These are phyloP conservation scores for Drosophila melanosoma DNA, from an alignment of 2,888 invertebrate genomes.

Conservation along the genomic window DNA sequence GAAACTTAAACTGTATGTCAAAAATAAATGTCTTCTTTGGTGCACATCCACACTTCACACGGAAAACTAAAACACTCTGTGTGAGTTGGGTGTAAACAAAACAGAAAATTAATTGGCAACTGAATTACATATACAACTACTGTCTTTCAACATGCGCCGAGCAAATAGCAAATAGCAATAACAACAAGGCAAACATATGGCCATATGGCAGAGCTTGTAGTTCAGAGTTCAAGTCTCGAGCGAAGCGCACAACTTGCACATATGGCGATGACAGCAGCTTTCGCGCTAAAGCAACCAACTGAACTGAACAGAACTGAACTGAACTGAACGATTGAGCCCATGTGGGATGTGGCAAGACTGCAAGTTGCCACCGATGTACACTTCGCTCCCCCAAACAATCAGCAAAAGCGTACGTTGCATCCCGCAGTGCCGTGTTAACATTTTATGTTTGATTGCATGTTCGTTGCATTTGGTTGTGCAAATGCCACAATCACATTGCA, in stretches of 20 bases:
- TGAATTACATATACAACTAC: constrained; percentile 9
- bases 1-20: not conserved
- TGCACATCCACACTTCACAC: not conserved
- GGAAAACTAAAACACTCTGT: not conserved
- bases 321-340: constrained; percentile 49
- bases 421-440: constrained; percentile 47
- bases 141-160: constrained; percentile 9
- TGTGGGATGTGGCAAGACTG: constrained; percentile 36
- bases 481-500: constrained; percentile 37
- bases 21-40: not conserved
- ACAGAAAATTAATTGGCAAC: constrained; percentile 41
- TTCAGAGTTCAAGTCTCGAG: constrained; percentile 55
- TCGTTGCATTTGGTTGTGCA: constrained; percentile 50
- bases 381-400: not conserved
- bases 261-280: constrained; percentile 49
- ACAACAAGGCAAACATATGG: constrained; percentile 37
- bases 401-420: not conserved
- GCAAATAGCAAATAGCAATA: constrained; percentile 35
- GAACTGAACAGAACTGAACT: constrained; percentile 12
- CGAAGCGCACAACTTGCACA: constrained; percentile 44
- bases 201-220: constrained; percentile 52
- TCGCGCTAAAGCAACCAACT: constrained; percentile 47
- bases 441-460: constrained; percentile 61
- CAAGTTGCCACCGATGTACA: constrained; percentile 14
- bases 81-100: not conserved